Conservation (phyloP, 1,140 invertebrate species). For the Formica selysi region DNA sequence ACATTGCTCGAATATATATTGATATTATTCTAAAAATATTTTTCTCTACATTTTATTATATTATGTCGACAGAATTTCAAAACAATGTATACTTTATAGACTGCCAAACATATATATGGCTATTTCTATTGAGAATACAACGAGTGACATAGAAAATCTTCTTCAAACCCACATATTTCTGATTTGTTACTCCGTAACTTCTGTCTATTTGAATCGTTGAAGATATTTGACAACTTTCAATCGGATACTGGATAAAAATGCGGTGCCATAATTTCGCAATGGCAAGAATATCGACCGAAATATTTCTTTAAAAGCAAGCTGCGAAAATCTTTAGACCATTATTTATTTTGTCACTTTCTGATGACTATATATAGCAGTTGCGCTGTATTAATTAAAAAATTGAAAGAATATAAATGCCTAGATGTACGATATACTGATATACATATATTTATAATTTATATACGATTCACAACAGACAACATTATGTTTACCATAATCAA, state of each 20-base stretch:
- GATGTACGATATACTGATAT: neutral
- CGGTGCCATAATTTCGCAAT: neutral
- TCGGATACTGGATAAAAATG: conserved; percentile 31
- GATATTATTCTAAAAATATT: neutral
- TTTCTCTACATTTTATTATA: conserved; percentile 5
- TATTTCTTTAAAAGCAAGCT: conserved; percentile 37
- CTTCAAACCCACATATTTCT: conserved; percentile 13
- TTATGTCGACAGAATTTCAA: neutral
- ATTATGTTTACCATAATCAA: neutral
- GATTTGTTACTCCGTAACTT: conserved; percentile 40
- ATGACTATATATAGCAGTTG: neutral
- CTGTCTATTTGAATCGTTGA: conserved; percentile 25
- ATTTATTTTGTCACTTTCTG: neutral
- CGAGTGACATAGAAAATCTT: conserved; percentile 34
- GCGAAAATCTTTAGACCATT: conserved; percentile 27
- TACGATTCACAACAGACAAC: neutral
- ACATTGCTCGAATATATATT: too few relatives aligned
- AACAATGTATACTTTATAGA: conserved; percentile 14
- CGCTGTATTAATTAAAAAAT: neutral
- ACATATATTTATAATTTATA: neutral
- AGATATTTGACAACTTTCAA: conserved; percentile 35
- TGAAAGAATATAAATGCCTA: neutral
- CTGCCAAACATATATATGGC: neutral
- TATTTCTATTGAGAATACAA: conserved; percentile 10
- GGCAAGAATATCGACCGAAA: neutral